Percentiles rank a stretch among this genome's conserved stretches.
Evolutionary conservation across 2,888 invertebrate genomes (phyloP).

Genomic region (Archaeoteleia sp.): DNA sequence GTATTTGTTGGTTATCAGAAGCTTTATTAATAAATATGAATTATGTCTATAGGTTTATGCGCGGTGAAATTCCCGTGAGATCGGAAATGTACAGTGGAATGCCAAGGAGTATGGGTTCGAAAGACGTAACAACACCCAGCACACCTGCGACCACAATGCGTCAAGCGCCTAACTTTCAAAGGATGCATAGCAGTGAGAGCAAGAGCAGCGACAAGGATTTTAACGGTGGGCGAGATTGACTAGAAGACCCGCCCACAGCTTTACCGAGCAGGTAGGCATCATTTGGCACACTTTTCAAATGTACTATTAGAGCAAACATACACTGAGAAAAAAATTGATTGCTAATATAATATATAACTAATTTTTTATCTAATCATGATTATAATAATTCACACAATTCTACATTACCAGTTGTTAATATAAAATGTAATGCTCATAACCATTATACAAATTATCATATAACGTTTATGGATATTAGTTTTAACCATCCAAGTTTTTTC

Average conservation of each 20-base stretch:
- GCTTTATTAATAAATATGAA: too few relatives aligned
- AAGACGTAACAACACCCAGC: conserved; percentile 77
- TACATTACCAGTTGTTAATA: too few relatives aligned
- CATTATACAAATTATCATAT: too few relatives aligned
- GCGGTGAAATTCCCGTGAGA: conserved; percentile 85
- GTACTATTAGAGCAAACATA: too few relatives aligned
- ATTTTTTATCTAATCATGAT: too few relatives aligned
- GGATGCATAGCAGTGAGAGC: conserved; percentile 92
- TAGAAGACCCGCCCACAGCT: conserved; percentile 82
- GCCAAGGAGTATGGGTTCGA: conserved; percentile 64
- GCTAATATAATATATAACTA: conserved; percentile 1
- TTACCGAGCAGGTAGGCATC: conserved; percentile 67
- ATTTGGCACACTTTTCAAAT: not conserved
- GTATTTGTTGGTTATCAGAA: too few relatives aligned
- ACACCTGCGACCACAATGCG: conserved; percentile 85
- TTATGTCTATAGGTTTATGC: conserved; percentile 85
- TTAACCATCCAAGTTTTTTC: too few relatives aligned
- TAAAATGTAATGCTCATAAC: too few relatives aligned
- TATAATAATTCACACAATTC: too few relatives aligned
- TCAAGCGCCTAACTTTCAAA: conserved; percentile 85
- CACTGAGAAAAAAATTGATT: conserved; percentile 9
- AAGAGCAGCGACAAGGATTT: conserved; percentile 84
- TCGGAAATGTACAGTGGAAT: conserved; percentile 67
- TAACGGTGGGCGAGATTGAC: conserved; percentile 79
- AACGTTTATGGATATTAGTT: too few relatives aligned